Base-by-base conservation (phyloP, 2,888 invertebrate genomes). In the Heteromurus nitidus region DNA sequence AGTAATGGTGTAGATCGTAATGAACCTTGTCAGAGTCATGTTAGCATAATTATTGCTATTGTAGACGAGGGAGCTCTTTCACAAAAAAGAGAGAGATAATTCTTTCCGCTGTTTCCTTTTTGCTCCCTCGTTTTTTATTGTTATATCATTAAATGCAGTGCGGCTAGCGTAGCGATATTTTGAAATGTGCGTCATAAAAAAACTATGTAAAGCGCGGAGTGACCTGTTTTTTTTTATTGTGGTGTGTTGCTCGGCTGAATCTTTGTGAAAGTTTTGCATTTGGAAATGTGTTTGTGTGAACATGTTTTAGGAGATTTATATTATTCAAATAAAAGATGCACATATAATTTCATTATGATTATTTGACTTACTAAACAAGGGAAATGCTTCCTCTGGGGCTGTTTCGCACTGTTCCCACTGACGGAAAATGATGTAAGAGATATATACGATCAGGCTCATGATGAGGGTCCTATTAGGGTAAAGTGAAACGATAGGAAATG, bases 291-390 rank as follows among this genome's bases (percentile, higher is more conserved):
- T n/a, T n/a, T n/a, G n/a, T 65, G 68, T 62, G 60, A 76, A 76
- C 76, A 62, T n/a, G n/a, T n/a, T n/a, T n/a, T n/a, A 2, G 20
- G n/a, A 65, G 18, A 30, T 47, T 9, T 30, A 62, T 36, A 30
- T 13, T 30, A 60, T 36, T 44, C 65, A 65, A 76, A 69, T n/a
- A 58, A 26, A 75, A 47, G 68, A 62, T 60, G 13, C 28, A 26
- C 60, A 28, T 24, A 13, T 28, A n/a, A 36, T 20, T 22, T 9
- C 44, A 79, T 79, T 72, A 72, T 42, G 36, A 79, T 70, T 79
- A 79, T 79, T 79, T 64, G 69, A 70, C 69, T 70, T 77, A 77
- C 70, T 77, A 77, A 76, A 69, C 26, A 75, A 67, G 28, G 58
- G n/a, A 28, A 55, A 62, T 77, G 69, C 31, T 47, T 77, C 70